phyloP scores from a whole-genome alignment of 2,888 invertebrate species.

The Scaptomyza cyrtandrae region DNA sequence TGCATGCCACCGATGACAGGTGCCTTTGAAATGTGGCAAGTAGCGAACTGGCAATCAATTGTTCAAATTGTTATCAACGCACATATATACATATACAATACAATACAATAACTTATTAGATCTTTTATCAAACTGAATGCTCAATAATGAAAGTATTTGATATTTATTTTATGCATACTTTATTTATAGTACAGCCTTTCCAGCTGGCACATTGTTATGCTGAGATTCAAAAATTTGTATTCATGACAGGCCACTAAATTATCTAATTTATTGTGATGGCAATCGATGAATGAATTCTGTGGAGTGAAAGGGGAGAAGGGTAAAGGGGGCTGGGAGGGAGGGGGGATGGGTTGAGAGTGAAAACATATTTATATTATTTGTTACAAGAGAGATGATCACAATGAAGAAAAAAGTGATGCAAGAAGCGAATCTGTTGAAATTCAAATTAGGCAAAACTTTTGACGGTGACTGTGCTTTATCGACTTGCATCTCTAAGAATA shows the following conservation, averaged over 20 bases:
- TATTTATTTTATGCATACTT: constrained; percentile 9
- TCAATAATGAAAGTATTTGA: constrained; percentile 10
- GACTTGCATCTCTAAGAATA: too few relatives aligned
- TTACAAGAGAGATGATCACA: constrained; percentile 13
- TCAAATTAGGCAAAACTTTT: neutral
- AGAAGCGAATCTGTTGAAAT: constrained; percentile 14
- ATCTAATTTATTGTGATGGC: constrained; percentile 57
- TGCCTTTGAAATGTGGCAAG: constrained; percentile 9
- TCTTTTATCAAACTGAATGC: constrained; percentile 11
- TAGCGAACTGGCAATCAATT: neutral
- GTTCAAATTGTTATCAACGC: too few relatives aligned
- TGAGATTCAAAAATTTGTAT: constrained; percentile 13
- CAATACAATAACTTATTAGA: constrained; percentile 9
- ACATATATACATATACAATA: neutral
- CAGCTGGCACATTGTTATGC: constrained; percentile 17
- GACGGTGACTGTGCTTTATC: neutral
- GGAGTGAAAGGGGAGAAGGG: neutral
- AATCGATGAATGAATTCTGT: neutral
- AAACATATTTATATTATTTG: neutral
- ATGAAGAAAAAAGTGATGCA: constrained; percentile 12
- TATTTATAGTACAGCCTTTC: neutral
- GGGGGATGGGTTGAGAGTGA: neutral
- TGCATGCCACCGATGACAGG: constrained; percentile 42
- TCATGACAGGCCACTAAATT: constrained; percentile 47
- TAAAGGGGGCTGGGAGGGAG: neutral